Conservation (phyloP, 2,113 vertebrate genomes). For the Amphiprion ocellaris region DNA sequence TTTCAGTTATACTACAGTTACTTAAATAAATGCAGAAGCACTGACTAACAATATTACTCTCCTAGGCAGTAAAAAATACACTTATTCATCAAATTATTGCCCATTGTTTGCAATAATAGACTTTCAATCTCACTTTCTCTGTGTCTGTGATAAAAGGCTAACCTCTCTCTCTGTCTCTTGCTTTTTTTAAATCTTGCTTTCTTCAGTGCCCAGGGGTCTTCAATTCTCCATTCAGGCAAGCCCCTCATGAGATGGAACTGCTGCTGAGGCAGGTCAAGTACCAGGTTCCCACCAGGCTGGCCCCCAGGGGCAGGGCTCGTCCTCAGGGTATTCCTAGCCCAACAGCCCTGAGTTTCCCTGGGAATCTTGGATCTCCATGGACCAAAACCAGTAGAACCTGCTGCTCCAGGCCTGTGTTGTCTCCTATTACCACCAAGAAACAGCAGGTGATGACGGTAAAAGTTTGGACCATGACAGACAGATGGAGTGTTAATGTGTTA, state of each 20-base stretch:
- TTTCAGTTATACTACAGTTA: too few species aligned
- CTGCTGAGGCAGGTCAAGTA: slow-evolving; percentile 87
- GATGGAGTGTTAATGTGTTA: not conserved
- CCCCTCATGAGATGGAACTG: slow-evolving; percentile 91
- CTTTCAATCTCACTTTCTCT: not conserved
- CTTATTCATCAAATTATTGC: not conserved
- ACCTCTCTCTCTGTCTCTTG: slow-evolving; percentile 18
- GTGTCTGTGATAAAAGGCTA: not conserved
- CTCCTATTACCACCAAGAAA: slow-evolving; percentile 85
- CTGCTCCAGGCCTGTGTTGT: slow-evolving; percentile 78
- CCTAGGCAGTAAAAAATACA: not conserved
- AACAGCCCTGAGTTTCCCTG: slow-evolving; percentile 13
- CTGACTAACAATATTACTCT: too few species aligned
- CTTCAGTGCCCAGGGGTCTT: slow-evolving; percentile 91
- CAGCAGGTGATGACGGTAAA: slow-evolving; percentile 86
- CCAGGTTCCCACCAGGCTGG: slow-evolving; percentile 62
- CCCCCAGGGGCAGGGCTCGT: slow-evolving; percentile 43
- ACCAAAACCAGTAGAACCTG: slow-evolving; percentile 38
- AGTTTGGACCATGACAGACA: not conserved
- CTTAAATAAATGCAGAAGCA: too few species aligned
- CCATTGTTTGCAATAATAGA: not conserved
- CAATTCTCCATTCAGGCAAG: slow-evolving; percentile 90
- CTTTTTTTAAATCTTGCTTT: slow-evolving; percentile 26
- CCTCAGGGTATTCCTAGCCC: slow-evolving; percentile 41
- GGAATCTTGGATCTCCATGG: slow-evolving; percentile 59